Evolutionary conservation across 2,888 invertebrate species (phyloP), one percentile per base, ranked within the genome.

Genomic region (Ditula angustiorana): DNA sequence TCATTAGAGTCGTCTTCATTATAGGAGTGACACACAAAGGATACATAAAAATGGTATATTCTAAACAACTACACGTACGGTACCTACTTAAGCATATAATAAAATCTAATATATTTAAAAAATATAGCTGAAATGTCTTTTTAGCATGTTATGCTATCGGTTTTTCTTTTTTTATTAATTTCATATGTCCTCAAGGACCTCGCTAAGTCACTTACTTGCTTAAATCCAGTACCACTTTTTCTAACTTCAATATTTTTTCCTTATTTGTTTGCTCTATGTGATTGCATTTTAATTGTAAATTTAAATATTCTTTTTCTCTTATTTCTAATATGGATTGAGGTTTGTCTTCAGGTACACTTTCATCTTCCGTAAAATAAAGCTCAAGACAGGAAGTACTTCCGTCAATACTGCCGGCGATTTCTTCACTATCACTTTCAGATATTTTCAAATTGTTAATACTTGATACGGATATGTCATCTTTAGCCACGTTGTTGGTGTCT

Each of bases 201-300:
- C n/a, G n/a, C n/a, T n/a, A n/a, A n/a, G n/a, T n/a, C n/a, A 83
- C 90, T 82, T 74, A 95, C 95, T 95, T 95, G 85, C 94, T 95
- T 56, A 96, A 81, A 72, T 95, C 94, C 77, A 95, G 92, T 53
- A 95, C 84, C 71, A 94, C 94, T 71, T 86, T 91, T 74, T 93
- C 93, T 75, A 93, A 79, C 71, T 92, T 92, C 62, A 85, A 83
- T 76, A 89, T 85, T 74, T 91, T 93, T 58, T 93, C 93, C 76
- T 88, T 93, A 80, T 82, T 87, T 2, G 77, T 78, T 74, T 87
- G 72, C 78, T 92, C 92, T 70, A 89, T 77, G 74, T 90, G 88
- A 67, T 88, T 89, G 65, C 93, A 88, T 74, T 94, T 94, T 21
- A 93, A 86, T 72, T 94, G 90, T 67, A 95, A 83, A 72, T 89